These are phyloP conservation scores for Eonycteris spelaea DNA, from an alignment of 2,113 vertebrate species.

Conservation along the genomic window DNA sequence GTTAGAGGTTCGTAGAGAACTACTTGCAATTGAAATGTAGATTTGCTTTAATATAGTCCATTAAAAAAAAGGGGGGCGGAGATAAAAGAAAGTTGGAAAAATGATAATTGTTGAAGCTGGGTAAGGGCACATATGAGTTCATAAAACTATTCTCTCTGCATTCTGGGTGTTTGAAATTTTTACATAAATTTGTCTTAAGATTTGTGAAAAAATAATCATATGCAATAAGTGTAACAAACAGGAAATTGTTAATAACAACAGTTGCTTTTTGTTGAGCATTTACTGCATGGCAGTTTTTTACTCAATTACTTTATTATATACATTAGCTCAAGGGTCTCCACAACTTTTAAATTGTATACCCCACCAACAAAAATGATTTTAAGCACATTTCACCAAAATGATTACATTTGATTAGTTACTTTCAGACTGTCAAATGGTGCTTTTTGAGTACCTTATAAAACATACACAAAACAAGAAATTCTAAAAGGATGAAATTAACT, in stretches of 20 bases:
- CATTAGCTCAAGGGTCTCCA: not conserved
- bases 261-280: not conserved
- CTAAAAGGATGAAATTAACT: not conserved
- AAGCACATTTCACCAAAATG: not conserved
- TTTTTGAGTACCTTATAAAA: not conserved
- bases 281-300: not conserved
- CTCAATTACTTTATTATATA: not conserved
- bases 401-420: not conserved
- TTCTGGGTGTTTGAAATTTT: not conserved
- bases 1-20: not conserved
- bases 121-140: not conserved
- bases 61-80: not conserved
- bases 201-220: not conserved
- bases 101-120: not conserved
- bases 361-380: not conserved
- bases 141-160: not conserved
- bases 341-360: not conserved
- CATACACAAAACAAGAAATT: not conserved
- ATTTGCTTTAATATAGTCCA: not conserved
- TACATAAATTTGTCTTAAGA: not conserved
- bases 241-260: not conserved
- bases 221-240: not conserved
- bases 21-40: not conserved
- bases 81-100: not conserved
- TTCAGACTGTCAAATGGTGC: not conserved